Percentiles rank a stretch among this genome's conserved stretches.
Evolutionary conservation across 2,113 vertebrate genomes (phyloP).

Genomic region (Sitta europaea): DNA sequence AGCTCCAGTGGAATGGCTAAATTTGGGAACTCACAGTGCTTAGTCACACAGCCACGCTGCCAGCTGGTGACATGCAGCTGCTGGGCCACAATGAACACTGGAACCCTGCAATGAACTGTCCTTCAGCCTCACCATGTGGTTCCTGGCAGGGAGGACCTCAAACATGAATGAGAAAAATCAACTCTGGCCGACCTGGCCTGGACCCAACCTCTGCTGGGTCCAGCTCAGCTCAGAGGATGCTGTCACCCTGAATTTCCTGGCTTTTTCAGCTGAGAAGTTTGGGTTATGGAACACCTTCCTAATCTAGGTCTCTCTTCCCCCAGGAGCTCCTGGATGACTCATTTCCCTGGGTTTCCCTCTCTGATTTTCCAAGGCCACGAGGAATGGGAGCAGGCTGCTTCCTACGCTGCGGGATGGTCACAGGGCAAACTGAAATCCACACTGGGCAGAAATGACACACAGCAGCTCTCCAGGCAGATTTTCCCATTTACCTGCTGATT

Average conservation of each 20-base stretch:
- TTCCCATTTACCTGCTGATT: not conserved
- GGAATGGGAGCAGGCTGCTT: not conserved
- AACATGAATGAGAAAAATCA: not conserved
- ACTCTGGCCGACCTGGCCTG: not conserved
- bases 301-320: not conserved
- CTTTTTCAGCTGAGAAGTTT: not conserved
- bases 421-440: not conserved
- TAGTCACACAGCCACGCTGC: conserved; percentile 24
- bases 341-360: conserved; percentile 28
- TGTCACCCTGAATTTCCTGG: not conserved
- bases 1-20: conserved; percentile 6
- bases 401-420: not conserved
- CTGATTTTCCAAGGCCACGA: not conserved
- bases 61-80: conserved; percentile 56
- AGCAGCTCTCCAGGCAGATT: not conserved
- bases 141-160: not conserved
- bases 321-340: conserved; percentile 29
- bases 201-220: not conserved
- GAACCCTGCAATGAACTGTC: conserved; percentile 9
- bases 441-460: not conserved
- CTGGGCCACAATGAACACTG: not conserved
- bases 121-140: conserved; percentile 10
- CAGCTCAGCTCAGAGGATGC: not conserved
- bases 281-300: not conserved
- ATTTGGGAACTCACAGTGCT: conserved; percentile 54